Base-by-base conservation (phyloP, 2,888 invertebrate species). In the Drosophila hamatofila region DNA sequence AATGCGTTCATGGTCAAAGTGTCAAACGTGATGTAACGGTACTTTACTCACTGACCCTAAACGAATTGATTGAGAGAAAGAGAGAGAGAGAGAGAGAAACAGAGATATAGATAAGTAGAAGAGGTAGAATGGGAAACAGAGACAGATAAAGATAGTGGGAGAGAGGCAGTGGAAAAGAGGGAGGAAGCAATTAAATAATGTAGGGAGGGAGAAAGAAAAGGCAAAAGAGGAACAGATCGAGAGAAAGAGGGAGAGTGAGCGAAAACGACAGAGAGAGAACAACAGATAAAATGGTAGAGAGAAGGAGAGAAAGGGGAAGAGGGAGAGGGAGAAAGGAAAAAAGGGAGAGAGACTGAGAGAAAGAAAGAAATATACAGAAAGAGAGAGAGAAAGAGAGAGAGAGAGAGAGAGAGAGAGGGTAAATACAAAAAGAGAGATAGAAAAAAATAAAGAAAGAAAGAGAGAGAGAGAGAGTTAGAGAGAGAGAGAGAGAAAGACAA, bases 1-100 rank as follows among this genome's bases (percentile, higher is more conserved):
- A 83, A 83, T 86, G 90, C 84, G 84, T 84, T 84, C 84, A 84
- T 88, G 84, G 84, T 88, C 90, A 84, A 75, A 74, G 77, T 86
- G 67, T 83, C 83, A 84, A 74, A 65, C 62, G 70, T 81, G 89
- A 75, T 57, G 88, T 72, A 83, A 88, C 71, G 61, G 68, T 33
- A 70, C 46, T 35, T 65, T 71, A 70, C 41, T 37, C 61, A 61
- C 54, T 63, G 87, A 83, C 66, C 80, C 68, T 56, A 56, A 59
- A 21, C n/a, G 16, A 21, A 21, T 7, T 25, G 0, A 21, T 4
- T 16, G 16, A 27, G 12, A n/a, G n/a, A n/a, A 3, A 21, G 11
- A 37, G 3, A 52, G n/a, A 16, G 2, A 5, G 7, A 18, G 37
- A 52, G 9, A 21, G 4, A 8, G 51, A 33, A 18, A 48, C 11